phyloP scores from a whole-genome alignment of 2,797 vertebrate genomes.

The Ficedula albicollis region DNA sequence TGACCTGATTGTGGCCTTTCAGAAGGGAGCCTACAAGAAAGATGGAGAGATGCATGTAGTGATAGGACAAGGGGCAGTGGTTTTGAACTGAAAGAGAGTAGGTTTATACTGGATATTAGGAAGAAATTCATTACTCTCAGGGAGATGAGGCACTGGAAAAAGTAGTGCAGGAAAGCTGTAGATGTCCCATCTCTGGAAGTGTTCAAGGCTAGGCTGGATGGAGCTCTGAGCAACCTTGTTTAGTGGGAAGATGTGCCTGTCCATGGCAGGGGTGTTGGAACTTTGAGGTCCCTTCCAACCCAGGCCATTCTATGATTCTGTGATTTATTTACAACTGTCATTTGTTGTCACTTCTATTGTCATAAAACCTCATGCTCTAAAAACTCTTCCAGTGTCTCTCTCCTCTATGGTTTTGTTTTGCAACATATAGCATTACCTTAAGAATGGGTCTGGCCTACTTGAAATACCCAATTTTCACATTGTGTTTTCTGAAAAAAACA shows the following conservation, averaged over 20 bases:
- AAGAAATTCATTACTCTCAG: background rate
- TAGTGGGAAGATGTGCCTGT: background rate
- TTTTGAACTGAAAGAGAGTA: background rate
- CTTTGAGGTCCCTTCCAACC: background rate
- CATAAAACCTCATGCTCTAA: background rate
- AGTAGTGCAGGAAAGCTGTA: background rate
- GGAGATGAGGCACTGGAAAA: background rate
- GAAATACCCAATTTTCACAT: background rate
- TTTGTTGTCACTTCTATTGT: background rate
- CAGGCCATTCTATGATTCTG: background rate
- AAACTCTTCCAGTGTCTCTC: background rate
- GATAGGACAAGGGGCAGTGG: background rate
- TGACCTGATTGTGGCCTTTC: background rate
- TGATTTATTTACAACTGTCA: background rate
- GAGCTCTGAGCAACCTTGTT: background rate
- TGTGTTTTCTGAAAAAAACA: background rate
- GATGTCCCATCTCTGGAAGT: background rate
- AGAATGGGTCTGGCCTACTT: background rate
- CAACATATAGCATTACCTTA: background rate
- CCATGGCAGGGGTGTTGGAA: background rate
- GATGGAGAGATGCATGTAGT: background rate
- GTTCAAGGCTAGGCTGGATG: background rate
- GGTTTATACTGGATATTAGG: background rate
- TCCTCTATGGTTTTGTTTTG: background rate
- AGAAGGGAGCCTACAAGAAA: background rate